Evolutionary conservation across 2,797 vertebrate genomes (phyloP).

Genomic region (Rhynchonycteris naso): DNA sequence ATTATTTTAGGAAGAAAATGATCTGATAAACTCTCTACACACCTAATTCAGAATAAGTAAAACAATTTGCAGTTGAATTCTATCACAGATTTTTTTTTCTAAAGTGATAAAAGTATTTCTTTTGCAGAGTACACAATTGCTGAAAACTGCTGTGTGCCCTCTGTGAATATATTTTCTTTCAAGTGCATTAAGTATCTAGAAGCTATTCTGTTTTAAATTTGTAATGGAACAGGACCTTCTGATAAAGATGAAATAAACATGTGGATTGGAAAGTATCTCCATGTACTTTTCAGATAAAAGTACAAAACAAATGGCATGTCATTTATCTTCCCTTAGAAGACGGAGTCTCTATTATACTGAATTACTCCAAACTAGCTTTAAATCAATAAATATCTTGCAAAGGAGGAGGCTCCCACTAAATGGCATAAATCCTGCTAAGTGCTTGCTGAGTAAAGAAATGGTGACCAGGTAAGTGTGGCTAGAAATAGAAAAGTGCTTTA

Average conservation of each 20-base stretch:
- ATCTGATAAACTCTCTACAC: not conserved
- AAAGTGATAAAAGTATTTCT: not conserved
- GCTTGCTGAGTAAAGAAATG: not conserved
- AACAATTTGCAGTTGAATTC: not conserved
- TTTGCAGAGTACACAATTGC: not conserved
- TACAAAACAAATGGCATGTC: conserved; percentile 36
- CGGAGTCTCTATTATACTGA: conserved; percentile 37
- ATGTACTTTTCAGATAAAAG: conserved; percentile 61
- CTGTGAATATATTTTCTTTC: not conserved
- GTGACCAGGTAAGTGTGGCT: not conserved
- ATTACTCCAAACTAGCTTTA: conserved; percentile 26
- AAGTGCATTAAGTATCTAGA: not conserved
- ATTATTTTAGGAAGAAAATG: not conserved
- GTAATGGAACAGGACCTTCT: not conserved
- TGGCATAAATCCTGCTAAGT: conserved; percentile 15
- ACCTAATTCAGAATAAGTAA: not conserved
- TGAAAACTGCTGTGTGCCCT: not conserved
- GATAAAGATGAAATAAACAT: conserved; percentile 46
- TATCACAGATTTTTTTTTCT: not conserved
- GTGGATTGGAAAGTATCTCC: conserved; percentile 15
- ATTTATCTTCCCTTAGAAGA: not conserved
- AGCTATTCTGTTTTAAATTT: conserved; percentile 39
- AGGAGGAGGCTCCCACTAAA: not conserved
- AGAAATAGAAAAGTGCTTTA: not conserved
- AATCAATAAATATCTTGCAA: conserved; percentile 16